phyloP scores from a whole-genome alignment of 2,888 invertebrate species.

The Chaetogeoica ovagalla region DNA sequence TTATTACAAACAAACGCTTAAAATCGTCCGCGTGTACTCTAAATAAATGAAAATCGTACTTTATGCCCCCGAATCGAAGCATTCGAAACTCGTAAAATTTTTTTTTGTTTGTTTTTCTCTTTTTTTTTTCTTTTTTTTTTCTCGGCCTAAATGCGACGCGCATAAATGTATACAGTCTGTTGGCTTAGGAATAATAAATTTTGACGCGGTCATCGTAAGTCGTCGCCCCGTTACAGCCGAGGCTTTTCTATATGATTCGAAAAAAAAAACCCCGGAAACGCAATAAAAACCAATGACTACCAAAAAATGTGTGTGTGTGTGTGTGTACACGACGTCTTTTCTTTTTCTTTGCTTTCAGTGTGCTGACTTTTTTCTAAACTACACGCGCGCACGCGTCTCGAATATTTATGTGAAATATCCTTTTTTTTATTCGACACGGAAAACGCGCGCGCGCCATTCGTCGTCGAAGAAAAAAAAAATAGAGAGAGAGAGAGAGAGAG shows the following conservation, averaged over 20 bases:
- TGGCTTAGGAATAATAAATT: conserved; percentile 20
- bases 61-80: too few species aligned
- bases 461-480: conserved; percentile 4
- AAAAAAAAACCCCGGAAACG: conserved; percentile 28
- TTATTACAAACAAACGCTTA: too few species aligned
- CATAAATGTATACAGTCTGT: not conserved
- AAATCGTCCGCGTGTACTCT: too few species aligned
- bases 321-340: conserved; percentile 8
- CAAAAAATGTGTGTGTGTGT: not conserved
- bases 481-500: too few species aligned
- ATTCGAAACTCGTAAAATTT: too few species aligned
- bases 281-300: conserved; percentile 41
- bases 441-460: not conserved
- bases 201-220: conserved; percentile 1
- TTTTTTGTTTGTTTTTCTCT: too few species aligned
- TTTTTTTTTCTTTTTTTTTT: too few species aligned
- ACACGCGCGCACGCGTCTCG: not conserved
- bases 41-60: too few species aligned
- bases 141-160: not conserved
- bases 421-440: conserved; percentile 16
- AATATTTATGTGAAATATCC: conserved; percentile 25
- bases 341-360: not conserved
- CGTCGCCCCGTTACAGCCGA: not conserved
- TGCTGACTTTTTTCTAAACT: conserved; percentile 19
- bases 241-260: not conserved